Evolutionary conservation across 2,797 vertebrate genomes (phyloP).

Genomic region (Gambelia wislizenii): DNA sequence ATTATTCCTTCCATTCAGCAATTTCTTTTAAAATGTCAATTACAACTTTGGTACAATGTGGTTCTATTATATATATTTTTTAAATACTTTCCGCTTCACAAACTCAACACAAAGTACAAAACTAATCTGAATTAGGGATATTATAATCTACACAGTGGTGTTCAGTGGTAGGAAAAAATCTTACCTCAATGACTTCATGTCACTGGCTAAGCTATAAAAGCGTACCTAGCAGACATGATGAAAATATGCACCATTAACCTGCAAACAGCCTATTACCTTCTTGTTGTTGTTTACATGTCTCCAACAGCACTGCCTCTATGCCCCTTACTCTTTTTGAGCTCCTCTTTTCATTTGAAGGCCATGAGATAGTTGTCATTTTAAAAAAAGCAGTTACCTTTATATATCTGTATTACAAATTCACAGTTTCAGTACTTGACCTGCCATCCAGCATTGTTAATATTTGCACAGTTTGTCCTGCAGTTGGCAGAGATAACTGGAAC

Average conservation of each 20-base stretch:
- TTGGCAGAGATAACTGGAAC: slow-evolving; percentile 83
- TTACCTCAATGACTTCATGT: slow-evolving; percentile 87
- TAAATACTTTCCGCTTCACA: slow-evolving; percentile 87
- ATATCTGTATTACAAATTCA: slow-evolving; percentile 36
- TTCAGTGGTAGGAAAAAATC: slow-evolving; percentile 87
- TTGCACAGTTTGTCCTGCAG: slow-evolving; percentile 89
- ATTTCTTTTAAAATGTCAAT: slow-evolving; percentile 79
- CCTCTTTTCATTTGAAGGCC: slow-evolving; percentile 74
- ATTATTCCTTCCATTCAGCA: slow-evolving; percentile 93
- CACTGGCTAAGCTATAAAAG: slow-evolving; percentile 85
- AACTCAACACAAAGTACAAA: slow-evolving; percentile 90
- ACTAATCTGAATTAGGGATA: slow-evolving; percentile 83
- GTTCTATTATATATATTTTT: slow-evolving; percentile 81
- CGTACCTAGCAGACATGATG: slow-evolving; percentile 84
- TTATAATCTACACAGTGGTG: slow-evolving; percentile 87
- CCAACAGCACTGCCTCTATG: slow-evolving; percentile 76
- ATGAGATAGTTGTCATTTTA: slow-evolving; percentile 61
- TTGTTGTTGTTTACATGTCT: slow-evolving; percentile 76
- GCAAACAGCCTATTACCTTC: slow-evolving; percentile 76
- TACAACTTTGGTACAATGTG: slow-evolving; percentile 92
- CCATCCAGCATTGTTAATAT: slow-evolving; percentile 84
- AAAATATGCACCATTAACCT: slow-evolving; percentile 87
- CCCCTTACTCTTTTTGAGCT: slow-evolving; percentile 59
- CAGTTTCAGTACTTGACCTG: slow-evolving; percentile 87
- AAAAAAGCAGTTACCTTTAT: slow-evolving; percentile 45